These are phyloP conservation scores for Folsomia manolachei DNA, from an alignment of 2,888 invertebrate genomes.

Conservation along the genomic window DNA sequence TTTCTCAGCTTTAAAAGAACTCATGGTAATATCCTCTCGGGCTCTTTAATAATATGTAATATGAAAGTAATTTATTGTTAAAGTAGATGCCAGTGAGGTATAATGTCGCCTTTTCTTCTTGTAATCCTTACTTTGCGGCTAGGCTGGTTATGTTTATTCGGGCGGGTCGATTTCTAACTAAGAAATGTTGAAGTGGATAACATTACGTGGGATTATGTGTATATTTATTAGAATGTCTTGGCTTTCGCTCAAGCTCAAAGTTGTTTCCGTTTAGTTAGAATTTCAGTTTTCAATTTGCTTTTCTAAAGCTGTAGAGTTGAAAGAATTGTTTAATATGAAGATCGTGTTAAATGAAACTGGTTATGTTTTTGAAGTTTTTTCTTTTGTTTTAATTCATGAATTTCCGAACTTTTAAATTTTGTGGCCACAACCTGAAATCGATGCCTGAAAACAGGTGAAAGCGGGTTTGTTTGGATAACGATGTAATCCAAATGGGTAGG, in stretches of 20 bases:
- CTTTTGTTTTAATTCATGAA: no score
- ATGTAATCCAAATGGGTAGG: no score
- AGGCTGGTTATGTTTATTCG: conserved; percentile 9
- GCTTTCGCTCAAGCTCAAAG: not conserved
- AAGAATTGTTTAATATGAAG: no score
- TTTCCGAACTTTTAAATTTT: no score
- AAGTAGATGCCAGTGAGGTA: not conserved
- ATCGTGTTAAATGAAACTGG: no score
- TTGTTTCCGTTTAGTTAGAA: not conserved
- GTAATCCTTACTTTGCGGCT: not conserved
- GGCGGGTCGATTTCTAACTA: not conserved
- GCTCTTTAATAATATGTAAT: not conserved
- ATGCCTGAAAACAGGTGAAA: no score
- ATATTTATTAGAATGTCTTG: conserved; percentile 18
- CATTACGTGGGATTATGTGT: conserved; percentile 18
- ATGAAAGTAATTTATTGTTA: not conserved
- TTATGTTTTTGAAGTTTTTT: no score
- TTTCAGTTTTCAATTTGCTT: no score
- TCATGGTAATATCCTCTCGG: not conserved
- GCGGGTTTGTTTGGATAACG: no score
- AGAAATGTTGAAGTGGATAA: not conserved
- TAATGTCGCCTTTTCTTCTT: not conserved
- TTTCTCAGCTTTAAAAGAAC: no score
- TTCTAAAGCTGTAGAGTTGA: no score
- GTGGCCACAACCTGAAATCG: no score